Evolutionary conservation across 2,888 invertebrate genomes (phyloP), one percentile per base, ranked within the genome.

Genomic region (Ochropleura leucogaster): DNA sequence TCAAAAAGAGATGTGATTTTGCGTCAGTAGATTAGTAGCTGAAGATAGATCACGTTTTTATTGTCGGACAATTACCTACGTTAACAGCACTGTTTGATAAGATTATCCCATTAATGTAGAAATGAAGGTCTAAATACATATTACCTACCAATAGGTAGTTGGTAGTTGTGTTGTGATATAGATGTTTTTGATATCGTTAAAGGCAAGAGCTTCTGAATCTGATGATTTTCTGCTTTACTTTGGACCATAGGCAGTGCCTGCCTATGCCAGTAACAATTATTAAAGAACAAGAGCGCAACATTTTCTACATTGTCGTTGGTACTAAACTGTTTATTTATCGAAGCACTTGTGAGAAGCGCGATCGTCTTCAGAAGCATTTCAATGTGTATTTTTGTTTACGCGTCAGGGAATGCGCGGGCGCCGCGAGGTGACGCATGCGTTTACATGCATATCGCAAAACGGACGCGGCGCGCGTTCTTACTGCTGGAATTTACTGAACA

Each of bases 351-450:
- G 71, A 72, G 87, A 84, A 84, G 42, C 75, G 70, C 70, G 74
- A 77, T 74, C 77, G 59, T 73, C 75, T 83, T 82, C 72, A 71
- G 87, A 74, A 85, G 63, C 81, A 67, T 82, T 86, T 86, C 85
- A 82, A 85, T 80, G 90, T 90, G 87, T 93, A 93, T 93, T 93
- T 93, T 90, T 93, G 94, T 94, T 94, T 93, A 92, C 85, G 77
- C 82, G 84, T 76, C 79, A 83, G 88, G 90, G 92, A 91, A 92
- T 91, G 90, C 87, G 83, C 86, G 47, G 3, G 68, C 68, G n/a
- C 30, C n/a, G 47, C 63, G 86, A 79, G 82, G 85, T 94, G 94
- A 93, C 93, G 94, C 92, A 93, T 85, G 64, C 85, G 89, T 89
- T 92, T 91, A 91, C 91, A 90, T 89, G 90, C 82, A 83, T 78